Conservation (phyloP, 1,140 invertebrate species). For the Drosophila simulans region DNA sequence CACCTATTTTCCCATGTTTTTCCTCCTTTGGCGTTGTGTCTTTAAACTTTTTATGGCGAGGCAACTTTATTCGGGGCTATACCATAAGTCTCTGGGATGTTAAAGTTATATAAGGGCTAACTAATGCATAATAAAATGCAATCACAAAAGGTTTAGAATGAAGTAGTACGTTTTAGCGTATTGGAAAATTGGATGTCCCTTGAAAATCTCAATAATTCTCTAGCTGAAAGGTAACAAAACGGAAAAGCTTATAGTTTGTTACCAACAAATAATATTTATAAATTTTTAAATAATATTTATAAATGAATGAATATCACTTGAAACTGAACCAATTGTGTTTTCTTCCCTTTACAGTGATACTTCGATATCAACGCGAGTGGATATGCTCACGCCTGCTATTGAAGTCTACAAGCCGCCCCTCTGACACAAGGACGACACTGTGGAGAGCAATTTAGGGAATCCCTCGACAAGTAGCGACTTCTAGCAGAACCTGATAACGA, state of each 20-base stretch:
- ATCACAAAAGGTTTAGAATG: background rate
- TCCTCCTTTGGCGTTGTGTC: constrained; percentile 25
- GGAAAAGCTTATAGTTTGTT: too few relatives aligned
- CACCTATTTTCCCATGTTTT: constrained; percentile 35
- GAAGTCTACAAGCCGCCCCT: constrained; percentile 87
- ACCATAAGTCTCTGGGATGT: background rate
- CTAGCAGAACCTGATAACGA: constrained; percentile 78
- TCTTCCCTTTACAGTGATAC: constrained; percentile 86
- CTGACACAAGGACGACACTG: constrained; percentile 88
- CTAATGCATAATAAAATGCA: background rate
- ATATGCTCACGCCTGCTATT: constrained; percentile 87
- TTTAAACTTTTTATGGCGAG: constrained; percentile 16
- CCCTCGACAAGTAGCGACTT: constrained; percentile 84
- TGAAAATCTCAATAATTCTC: too few relatives aligned
- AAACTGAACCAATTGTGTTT: background rate
- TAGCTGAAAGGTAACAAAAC: too few relatives aligned
- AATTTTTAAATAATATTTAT: too few relatives aligned
- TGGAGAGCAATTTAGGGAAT: constrained; percentile 87
- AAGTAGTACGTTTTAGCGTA: background rate
- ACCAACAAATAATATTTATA: too few relatives aligned
- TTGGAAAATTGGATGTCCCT: too few relatives aligned
- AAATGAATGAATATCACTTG: too few relatives aligned
- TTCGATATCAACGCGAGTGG: constrained; percentile 88
- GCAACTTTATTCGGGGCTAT: constrained; percentile 2
- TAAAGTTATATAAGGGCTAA: background rate